Conservation (phyloP, 92 coral and sea anemone genomes). For the Palythoa grandis region DNA sequence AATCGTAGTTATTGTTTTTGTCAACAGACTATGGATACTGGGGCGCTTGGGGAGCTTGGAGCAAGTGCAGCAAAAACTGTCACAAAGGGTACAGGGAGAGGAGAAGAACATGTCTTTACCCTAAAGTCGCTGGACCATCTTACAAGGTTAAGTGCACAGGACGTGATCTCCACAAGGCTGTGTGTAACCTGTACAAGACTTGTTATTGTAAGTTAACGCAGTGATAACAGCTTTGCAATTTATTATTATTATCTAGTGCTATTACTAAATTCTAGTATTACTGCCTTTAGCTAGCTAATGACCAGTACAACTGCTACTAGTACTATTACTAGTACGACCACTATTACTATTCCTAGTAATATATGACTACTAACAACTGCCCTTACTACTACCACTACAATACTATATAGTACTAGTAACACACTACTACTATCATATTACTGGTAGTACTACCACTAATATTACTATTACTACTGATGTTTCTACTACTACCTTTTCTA, state of each 20-base stretch:
- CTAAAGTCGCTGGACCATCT: not conserved
- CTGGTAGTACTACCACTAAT: no score
- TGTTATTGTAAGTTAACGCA: not conserved
- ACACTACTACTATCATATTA: no score
- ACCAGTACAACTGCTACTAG: not conserved
- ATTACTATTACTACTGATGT: not conserved
- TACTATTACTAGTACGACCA: not conserved
- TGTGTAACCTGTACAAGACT: conserved; percentile 5
- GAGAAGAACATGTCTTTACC: conserved; percentile 12
- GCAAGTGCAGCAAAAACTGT: conserved; percentile 24
- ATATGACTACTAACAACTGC: not conserved
- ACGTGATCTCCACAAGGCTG: not conserved
- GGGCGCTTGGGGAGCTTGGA: conserved; percentile 28
- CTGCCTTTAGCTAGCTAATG: not conserved
- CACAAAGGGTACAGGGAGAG: conserved; percentile 11
- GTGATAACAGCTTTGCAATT: not conserved
- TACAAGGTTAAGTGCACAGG: not conserved
- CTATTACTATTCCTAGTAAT: not conserved
- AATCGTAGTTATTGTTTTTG: not conserved
- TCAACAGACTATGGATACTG: conserved; percentile 26
- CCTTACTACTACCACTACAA: not conserved
- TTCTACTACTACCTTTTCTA: not conserved
- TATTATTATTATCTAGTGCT: not conserved
- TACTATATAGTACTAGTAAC: no score
- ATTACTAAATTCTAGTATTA: not conserved